Conservation (phyloP, 2,113 vertebrate species). For the Tretioscincus oriximinensis region DNA sequence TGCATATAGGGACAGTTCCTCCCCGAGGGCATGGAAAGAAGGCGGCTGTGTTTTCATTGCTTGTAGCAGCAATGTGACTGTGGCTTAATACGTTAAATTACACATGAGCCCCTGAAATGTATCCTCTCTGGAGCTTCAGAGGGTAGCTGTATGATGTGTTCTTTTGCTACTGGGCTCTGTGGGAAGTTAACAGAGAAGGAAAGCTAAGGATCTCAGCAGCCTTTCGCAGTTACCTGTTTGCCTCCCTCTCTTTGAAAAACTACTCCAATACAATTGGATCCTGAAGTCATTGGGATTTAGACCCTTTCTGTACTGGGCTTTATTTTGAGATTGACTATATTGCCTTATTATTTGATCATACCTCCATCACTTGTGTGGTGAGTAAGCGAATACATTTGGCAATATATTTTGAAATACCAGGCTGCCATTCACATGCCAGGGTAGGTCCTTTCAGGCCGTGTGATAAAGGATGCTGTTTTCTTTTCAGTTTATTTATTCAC, state of each 20-base stretch:
- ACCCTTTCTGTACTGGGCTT: neutral
- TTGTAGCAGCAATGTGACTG: neutral
- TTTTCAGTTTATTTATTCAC: neutral
- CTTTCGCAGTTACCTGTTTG: slow-evolving; percentile 20
- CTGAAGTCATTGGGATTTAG: neutral
- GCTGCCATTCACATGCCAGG: too few species aligned
- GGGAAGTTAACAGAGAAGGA: slow-evolving; percentile 4
- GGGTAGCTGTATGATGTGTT: neutral
- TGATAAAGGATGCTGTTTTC: too few species aligned
- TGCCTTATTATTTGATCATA: too few species aligned
- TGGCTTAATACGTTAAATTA: slow-evolving; percentile 8
- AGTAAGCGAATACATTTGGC: too few species aligned
- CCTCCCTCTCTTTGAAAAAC: slow-evolving; percentile 4
- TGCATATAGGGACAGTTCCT: neutral
- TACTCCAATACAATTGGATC: neutral
- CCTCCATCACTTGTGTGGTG: too few species aligned
- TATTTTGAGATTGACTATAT: too few species aligned
- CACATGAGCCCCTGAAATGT: neutral
- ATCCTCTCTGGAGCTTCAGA: neutral
- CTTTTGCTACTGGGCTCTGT: neutral
- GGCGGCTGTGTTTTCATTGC: neutral
- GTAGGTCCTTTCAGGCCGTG: too few species aligned
- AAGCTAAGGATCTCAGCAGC: slow-evolving; percentile 19
- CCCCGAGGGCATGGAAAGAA: neutral
- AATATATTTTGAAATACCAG: too few species aligned